Conservation (phyloP, 2,797 vertebrate species). For the Telmatherina bonti region DNA sequence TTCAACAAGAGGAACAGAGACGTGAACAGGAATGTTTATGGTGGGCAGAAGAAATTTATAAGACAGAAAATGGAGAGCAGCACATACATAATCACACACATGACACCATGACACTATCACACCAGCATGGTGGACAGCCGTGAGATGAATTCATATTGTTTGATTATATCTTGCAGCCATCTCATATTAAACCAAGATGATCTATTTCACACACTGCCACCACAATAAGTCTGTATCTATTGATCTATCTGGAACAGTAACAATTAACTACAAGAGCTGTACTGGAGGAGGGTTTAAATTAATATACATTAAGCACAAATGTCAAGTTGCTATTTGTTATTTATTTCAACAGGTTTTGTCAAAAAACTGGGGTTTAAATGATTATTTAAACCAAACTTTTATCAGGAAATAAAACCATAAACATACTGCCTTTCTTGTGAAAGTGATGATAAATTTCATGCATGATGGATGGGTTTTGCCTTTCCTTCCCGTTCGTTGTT, state of each 20-base stretch:
- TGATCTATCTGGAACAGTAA: constrained; percentile 8
- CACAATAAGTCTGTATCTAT: not conserved
- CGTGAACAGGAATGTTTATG: constrained; percentile 32
- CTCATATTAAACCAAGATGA: constrained; percentile 12
- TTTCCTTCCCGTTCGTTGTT: not conserved
- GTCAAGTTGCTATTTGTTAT: not conserved
- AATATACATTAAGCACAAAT: not conserved
- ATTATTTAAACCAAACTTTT: constrained; percentile 1
- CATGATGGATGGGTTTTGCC: not conserved
- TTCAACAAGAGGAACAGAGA: constrained; percentile 11
- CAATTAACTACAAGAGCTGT: constrained; percentile 4
- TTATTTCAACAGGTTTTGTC: not conserved
- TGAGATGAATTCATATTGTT: constrained; percentile 57
- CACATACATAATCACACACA: constrained; percentile 22
- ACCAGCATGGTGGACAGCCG: constrained; percentile 9
- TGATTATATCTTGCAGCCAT: constrained; percentile 22
- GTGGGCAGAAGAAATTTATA: constrained; percentile 14
- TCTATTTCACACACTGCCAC: not conserved
- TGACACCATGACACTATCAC: constrained; percentile 15
- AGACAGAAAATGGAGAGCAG: not conserved
- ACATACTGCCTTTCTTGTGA: not conserved
- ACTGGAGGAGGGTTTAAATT: constrained; percentile 5
- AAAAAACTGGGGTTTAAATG: not conserved
- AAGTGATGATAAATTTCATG: not conserved
- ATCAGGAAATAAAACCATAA: not conserved